Evolutionary conservation across 2,888 invertebrate species (phyloP), one percentile per base, ranked within the genome.

Genomic region (Dynastes tityus): DNA sequence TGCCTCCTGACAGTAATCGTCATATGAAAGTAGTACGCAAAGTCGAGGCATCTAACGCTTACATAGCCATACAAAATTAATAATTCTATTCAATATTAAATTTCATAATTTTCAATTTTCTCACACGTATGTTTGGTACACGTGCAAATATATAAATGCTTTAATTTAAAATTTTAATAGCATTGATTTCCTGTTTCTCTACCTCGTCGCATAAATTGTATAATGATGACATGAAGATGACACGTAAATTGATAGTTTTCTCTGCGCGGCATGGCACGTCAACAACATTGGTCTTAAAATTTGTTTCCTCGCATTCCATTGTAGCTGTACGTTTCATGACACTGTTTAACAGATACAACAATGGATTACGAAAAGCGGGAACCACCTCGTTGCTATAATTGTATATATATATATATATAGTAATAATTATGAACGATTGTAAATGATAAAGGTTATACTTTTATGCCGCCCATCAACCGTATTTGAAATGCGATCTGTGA

Each of bases 31-130:
- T 22, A 68, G 22, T 68, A 68, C 11, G 27, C 29, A 4, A 61
- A 61, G 61, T 27, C 61, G 61, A 11, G 61, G 22, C 61, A n/a
- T 2, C 55, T 16, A 37, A 49, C 53, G 37, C 37, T n/a, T 16
- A 71, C 55, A 37, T 65, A 65, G 8, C 9, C 45, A 51, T 49
- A 22, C 22, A 13, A 49, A 73, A 73, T 73, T 61, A 58, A 73
- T 61, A 45, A 49, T 16, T 13, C 13, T n/a, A 51, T 74, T 68
- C 27, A 16, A 55, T 9, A 49, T 11, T 45, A 74, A 73, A 61
- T 74, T 74, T 74, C 58, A 58, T 49, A 61, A 74, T 61, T 74
- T 74, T 61, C 58, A 74, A 27, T 74, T 74, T 74, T 61, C 45
- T 40, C 61, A 40, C 45, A 61, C 58, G 61, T 61, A 58, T 27